Evolutionary conservation across 1,140 invertebrate genomes (phyloP), one percentile per base, ranked within the genome.

Genomic region (Cydia splendana): DNA sequence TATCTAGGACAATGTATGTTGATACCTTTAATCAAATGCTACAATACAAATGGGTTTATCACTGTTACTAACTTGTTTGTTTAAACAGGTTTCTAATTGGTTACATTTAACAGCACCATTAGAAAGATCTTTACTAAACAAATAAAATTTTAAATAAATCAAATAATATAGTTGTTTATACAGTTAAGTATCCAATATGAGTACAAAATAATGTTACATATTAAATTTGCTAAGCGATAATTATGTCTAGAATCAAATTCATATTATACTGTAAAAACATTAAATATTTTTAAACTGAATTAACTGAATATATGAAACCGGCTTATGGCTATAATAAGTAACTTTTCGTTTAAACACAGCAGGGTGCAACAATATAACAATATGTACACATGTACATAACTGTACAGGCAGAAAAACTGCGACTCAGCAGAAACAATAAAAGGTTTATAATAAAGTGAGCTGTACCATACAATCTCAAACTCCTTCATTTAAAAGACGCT

Each of bases 401-500:
- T 15, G 45, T 48, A 48, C 45, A 45, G 45, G 13, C 45, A 12
- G 12, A 0, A 45, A 13, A 45, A 45, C 45, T 45, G 45, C 10
- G 45, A 45, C 3, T 13, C 12, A 13, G 45, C 13, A 48, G 12
- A 48, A 42, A 42, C 38, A 42, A 42, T 42, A 42, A 10, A 48
- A 15, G 45, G 12, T 48, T 48, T 18, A 57, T 57, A 18, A 57
- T 57, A 57, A 18, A 57, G 15, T 57, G 53, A n/a, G n/a, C n/a
- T 57, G 15, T 57, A 34, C 65, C 67, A 42, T 42, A 71, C 67
- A 38, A 24, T 62, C 15, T 3, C 30, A 75, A 78, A 76, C 77
- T 81, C 57, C 48, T 69, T 18, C 18, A 75, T 77, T 77, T 78
- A 75, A 78, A 76, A 53, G 71, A 69, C 15, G 38, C 77, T 67